phyloP scores from a whole-genome alignment of 1,140 invertebrate species.

The Solen grandis region DNA sequence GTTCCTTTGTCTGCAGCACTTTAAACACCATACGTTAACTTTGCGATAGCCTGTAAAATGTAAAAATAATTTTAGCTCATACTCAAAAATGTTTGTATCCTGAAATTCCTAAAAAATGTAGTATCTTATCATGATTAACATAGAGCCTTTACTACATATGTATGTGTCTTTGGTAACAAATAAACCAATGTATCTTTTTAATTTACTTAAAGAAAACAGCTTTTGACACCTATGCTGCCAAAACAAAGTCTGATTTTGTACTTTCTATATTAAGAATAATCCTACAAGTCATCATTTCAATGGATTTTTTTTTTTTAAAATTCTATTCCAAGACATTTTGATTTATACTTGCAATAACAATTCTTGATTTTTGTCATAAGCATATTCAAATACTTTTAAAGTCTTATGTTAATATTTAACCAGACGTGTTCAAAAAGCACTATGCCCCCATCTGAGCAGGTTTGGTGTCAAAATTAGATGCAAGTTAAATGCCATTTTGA shows the following conservation, averaged over 20 bases:
- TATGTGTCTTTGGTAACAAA: not conserved
- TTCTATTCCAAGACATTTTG: not conserved
- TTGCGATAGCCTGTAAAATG: slow-evolving; percentile 52
- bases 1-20: slow-evolving; percentile 33
- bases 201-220: not conserved
- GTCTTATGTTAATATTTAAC: no score
- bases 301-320: no score
- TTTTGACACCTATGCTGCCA: not conserved
- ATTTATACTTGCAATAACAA: not conserved
- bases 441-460: no score
- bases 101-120: not conserved
- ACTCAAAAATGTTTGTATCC: not conserved
- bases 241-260: no score
- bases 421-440: no score
- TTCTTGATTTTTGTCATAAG: no score
- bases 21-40: slow-evolving; percentile 43
- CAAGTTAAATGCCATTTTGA: no score
- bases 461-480: no score
- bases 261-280: not conserved
- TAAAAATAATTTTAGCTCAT: not conserved
- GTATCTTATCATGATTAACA: not conserved
- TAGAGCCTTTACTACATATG: not conserved
- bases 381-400: no score
- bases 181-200: not conserved
- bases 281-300: not conserved